Base-by-base conservation (phyloP, 2,113 vertebrate genomes). In the Pterocles burchelli region DNA sequence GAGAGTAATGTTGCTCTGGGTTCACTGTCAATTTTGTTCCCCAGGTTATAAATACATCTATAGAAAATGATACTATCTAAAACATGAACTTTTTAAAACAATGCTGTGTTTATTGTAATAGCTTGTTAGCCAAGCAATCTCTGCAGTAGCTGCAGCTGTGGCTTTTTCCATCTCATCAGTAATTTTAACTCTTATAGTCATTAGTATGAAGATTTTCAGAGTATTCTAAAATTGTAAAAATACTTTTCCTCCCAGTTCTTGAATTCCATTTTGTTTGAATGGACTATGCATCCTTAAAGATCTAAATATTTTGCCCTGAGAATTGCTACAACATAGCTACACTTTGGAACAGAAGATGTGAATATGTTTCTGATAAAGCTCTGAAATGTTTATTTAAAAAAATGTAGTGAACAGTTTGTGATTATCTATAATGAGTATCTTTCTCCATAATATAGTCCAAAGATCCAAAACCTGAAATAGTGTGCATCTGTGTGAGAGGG, bases 91-190 rank as follows among this genome's bases (percentile, higher is more conserved):
- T 88, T 83, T 94, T 93, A 90, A 74, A 85, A 75, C 66, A 95
- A 58, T 80, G n/a, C 29, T 85, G 38, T 82, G 24, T 74, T 96
- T 89, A 68, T 55, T 89, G 36, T 81, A 72, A 78, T 61, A 90
- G 77, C 80, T 86, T 86, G 66, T 85, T 93, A 95, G 74, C 63
- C 63, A 91, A 74, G 78, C 29, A 88, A 82, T 91, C 83, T 89
- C 70, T 85, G 81, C 77, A 72, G 70, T 85, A 88, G 72, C 85
- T 95, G 85, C 78, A 96, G 61, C 63, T 94, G 80, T 91, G 85
- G 26, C 36, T 94, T 77, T 7, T 71, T 94, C 31, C 34, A 73
- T 89, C 61, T 89, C 55, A 86, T 85, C 52, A 73, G 48, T 72
- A 92, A 71, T 95, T 95, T 81, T 74, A 75, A 61, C n/a, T 89